A percentile compares a stretch with the other conserved stretches of the same genome.
Evolutionary conservation across 2,113 vertebrate genomes (phyloP).

Genomic region (Anarrhichthys ocellatus): DNA sequence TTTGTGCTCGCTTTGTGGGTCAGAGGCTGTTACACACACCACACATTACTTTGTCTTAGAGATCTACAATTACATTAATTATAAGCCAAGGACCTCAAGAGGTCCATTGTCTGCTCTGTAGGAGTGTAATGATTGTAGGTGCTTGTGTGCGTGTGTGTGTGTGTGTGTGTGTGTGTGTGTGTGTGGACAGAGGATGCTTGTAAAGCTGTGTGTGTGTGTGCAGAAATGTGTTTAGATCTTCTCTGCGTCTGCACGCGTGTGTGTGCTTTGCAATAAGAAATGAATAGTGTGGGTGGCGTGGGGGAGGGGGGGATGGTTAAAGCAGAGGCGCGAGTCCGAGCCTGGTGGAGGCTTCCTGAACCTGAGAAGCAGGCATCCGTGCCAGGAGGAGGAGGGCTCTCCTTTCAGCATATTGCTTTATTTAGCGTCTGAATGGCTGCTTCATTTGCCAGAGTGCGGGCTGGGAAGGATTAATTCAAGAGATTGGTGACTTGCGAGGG

Average conservation of each 20-base stretch:
- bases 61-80: constrained; percentile 79
- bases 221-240: background rate
- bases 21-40: constrained; percentile 53
- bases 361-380: constrained; percentile 52
- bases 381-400: constrained; percentile 61
- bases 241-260: background rate
- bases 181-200: constrained; percentile 13
- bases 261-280: constrained; percentile 29
- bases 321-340: constrained; percentile 49
- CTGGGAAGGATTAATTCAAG: constrained; percentile 62
- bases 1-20: constrained; percentile 52
- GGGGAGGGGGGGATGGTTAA: constrained; percentile 12
- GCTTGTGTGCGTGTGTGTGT: background rate
- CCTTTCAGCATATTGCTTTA: constrained; percentile 78
- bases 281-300: constrained; percentile 21
- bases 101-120: constrained; percentile 62
- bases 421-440: constrained; percentile 65
- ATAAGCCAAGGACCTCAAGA: constrained; percentile 61
- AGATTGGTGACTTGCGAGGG: constrained; percentile 61
- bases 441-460: constrained; percentile 70
- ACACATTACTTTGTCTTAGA: constrained; percentile 70
- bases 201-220: background rate
- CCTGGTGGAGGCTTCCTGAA: constrained; percentile 59
- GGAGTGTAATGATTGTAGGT: constrained; percentile 16
- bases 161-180: background rate